phyloP scores from a whole-genome alignment of 2,797 vertebrate genomes.

The Crenuchus spilurus region DNA sequence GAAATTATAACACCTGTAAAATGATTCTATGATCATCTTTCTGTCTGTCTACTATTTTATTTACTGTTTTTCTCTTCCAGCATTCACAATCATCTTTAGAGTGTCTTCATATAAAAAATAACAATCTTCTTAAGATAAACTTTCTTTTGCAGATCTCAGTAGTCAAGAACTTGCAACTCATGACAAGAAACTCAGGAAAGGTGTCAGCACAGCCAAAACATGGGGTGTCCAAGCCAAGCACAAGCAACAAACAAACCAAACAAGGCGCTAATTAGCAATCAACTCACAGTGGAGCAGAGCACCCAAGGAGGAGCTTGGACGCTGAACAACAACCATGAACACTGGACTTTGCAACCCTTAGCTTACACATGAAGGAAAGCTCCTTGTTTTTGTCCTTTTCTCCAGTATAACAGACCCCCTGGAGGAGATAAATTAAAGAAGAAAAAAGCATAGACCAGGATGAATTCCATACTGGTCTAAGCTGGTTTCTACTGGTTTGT shows the following conservation, averaged over 20 bases:
- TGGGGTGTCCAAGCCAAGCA: slow-evolving; percentile 47
- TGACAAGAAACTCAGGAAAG: slow-evolving; percentile 20
- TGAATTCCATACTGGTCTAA: too few species aligned
- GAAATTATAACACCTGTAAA: too few species aligned
- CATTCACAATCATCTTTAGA: too few species aligned
- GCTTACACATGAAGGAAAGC: slow-evolving; percentile 6
- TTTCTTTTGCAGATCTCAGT: neutral
- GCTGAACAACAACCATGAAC: slow-evolving; percentile 38
- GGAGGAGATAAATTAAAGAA: neutral
- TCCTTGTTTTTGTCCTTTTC: slow-evolving; percentile 5
- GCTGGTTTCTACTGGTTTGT: too few species aligned
- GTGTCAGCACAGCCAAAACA: slow-evolving; percentile 14
- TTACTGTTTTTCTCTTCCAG: neutral
- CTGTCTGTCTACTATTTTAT: too few species aligned
- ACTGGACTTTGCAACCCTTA: slow-evolving; percentile 45
- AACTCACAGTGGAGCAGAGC: slow-evolving; percentile 52
- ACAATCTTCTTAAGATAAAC: neutral
- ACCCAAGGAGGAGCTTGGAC: slow-evolving; percentile 42
- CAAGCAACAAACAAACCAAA: slow-evolving; percentile 55
- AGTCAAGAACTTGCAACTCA: slow-evolving; percentile 34
- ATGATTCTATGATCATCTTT: too few species aligned
- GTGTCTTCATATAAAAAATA: too few species aligned
- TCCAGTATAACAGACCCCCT: slow-evolving; percentile 8
- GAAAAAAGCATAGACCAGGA: too few species aligned
- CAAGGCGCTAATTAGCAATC: slow-evolving; percentile 62